Percentiles rank a stretch among this genome's conserved stretches.
phyloP scores from a whole-genome alignment of 2,888 invertebrate genomes.

The Mesopsocus fuscifrons region DNA sequence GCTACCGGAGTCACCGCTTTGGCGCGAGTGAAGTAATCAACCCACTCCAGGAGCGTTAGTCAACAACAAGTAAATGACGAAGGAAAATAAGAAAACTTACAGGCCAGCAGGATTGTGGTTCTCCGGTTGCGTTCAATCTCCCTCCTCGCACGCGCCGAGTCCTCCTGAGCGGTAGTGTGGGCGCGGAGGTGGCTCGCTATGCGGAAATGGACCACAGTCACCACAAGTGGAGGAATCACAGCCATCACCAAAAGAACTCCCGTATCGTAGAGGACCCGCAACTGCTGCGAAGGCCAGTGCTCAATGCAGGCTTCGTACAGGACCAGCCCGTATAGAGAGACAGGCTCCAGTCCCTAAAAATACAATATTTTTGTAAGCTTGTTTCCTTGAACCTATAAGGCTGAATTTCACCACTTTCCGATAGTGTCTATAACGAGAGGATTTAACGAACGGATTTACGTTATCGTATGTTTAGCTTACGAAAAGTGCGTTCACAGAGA shows the following conservation, averaged over 20 bases:
- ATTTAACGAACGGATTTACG: no score
- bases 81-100: conserved; percentile 15
- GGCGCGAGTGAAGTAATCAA: no score
- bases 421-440: no score
- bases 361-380: no score
- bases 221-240: conserved; percentile 16
- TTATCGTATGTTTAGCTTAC: no score
- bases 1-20: no score
- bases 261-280: conserved; percentile 15
- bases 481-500: no score
- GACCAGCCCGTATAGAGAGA: conserved; percentile 19
- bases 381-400: no score
- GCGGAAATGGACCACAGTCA: conserved; percentile 18
- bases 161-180: conserved; percentile 14
- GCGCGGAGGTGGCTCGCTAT: conserved; percentile 16
- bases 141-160: conserved; percentile 13
- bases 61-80: not conserved
- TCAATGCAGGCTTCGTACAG: conserved; percentile 25
- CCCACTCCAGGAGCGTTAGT: not conserved
- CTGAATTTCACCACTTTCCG: no score
- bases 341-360: conserved; percentile 19
- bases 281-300: conserved; percentile 22
- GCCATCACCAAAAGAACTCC: conserved; percentile 15
- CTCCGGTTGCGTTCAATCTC: conserved; percentile 20
- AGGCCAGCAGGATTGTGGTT: conserved; percentile 25